Conservation (phyloP, 2,113 vertebrate species). For the Caloenas nicobarica region DNA sequence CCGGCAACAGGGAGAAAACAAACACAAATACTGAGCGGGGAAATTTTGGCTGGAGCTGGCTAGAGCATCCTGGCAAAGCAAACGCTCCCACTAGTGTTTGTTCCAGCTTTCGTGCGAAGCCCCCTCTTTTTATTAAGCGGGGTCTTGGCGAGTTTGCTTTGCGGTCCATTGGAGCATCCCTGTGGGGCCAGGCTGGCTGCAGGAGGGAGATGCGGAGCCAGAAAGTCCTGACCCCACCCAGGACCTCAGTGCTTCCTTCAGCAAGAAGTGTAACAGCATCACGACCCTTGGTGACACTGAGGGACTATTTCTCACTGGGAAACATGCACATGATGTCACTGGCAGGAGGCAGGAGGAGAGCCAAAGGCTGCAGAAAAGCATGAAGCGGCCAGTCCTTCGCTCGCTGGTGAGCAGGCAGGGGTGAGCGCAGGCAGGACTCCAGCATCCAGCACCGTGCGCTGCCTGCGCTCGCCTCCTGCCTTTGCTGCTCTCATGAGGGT, state of each 20-base stretch:
- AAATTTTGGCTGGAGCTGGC: background rate
- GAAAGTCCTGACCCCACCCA: background rate
- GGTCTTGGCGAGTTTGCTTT: background rate
- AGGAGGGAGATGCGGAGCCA: background rate
- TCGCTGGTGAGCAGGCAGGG: background rate
- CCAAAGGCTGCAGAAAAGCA: background rate
- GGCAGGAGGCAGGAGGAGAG: background rate
- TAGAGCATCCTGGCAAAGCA: background rate
- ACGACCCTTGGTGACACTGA: background rate
- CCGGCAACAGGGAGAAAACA: constrained; percentile 19
- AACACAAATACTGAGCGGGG: constrained; percentile 12
- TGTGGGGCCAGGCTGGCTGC: background rate
- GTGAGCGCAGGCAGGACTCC: background rate
- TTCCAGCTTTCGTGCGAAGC: constrained; percentile 11
- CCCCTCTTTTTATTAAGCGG: background rate
- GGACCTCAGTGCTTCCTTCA: background rate
- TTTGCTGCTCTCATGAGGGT: fast-evolving
- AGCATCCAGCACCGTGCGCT: background rate
- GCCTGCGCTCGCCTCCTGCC: background rate
- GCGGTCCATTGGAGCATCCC: background rate
- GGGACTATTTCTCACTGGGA: background rate
- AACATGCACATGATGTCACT: background rate
- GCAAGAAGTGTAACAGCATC: background rate
- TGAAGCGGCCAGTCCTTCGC: fast-evolving
- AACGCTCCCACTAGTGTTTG: background rate